These are phyloP conservation scores for Megathymus violae DNA, from an alignment of 1,140 invertebrate genomes.

Conservation along the genomic window DNA sequence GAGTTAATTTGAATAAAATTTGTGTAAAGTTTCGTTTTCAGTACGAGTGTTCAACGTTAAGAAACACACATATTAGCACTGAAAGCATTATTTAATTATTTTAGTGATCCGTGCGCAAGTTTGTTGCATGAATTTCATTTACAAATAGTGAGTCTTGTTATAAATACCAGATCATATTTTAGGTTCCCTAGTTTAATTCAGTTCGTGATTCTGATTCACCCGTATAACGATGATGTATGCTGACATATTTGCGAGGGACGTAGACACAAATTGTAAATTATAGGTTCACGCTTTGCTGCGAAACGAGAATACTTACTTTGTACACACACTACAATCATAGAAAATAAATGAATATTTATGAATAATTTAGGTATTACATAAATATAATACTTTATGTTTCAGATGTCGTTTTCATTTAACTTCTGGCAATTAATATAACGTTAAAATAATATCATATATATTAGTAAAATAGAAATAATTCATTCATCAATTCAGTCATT, in stretches of 20 bases:
- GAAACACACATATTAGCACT: not conserved
- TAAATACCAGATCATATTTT: conserved; percentile 33
- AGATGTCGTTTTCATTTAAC: too few relatives aligned
- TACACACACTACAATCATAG: too few relatives aligned
- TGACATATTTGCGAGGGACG: conserved; percentile 61
- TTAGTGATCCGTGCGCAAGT: conserved; percentile 16
- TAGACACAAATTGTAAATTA: conserved; percentile 78
- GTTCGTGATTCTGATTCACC: conserved; percentile 39
- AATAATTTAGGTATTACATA: too few relatives aligned
- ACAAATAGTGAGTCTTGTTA: conserved; percentile 13
- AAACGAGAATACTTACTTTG: conserved; percentile 42
- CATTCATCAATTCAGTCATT: too few relatives aligned
- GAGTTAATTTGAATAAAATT: too few relatives aligned
- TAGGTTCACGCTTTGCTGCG: conserved; percentile 52
- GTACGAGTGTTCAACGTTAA: not conserved
- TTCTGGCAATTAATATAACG: too few relatives aligned
- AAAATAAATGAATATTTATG: too few relatives aligned
- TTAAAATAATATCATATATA: too few relatives aligned
- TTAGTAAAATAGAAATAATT: too few relatives aligned
- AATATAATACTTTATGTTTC: too few relatives aligned
- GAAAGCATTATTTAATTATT: conserved; percentile 5
- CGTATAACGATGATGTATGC: conserved; percentile 58
- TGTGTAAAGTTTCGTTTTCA: too few relatives aligned
- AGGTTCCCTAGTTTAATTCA: conserved; percentile 41
- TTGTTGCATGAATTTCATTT: conserved; percentile 29